Percentiles rank a stretch among this genome's conserved stretches.
Evolutionary conservation across 2,797 vertebrate genomes (phyloP).

Genomic region (Halcyon badia): DNA sequence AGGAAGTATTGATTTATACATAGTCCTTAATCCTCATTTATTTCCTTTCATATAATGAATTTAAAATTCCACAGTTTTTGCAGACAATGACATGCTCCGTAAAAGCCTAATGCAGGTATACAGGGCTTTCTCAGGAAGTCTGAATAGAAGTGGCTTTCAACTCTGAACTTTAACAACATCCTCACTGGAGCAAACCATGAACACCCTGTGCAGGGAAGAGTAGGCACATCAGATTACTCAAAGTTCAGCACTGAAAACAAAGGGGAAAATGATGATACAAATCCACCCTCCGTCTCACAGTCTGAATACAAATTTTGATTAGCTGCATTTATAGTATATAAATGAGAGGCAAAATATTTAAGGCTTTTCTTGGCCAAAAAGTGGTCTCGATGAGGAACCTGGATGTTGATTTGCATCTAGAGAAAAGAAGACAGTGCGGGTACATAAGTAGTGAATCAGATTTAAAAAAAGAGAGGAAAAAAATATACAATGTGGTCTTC

Average conservation of each 20-base stretch:
- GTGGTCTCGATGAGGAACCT: not conserved
- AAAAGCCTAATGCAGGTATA: not conserved
- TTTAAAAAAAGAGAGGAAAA: not conserved
- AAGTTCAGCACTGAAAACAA: not conserved
- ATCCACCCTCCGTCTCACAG: not conserved
- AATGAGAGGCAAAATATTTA: not conserved
- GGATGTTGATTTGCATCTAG: not conserved
- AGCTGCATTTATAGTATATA: not conserved
- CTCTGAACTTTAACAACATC: not conserved
- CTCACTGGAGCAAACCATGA: not conserved
- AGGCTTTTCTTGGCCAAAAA: not conserved
- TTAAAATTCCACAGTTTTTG: not conserved
- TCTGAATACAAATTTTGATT: not conserved
- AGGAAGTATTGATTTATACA: not conserved
- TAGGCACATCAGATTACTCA: rapidly evolving
- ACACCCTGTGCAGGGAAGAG: not conserved
- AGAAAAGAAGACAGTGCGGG: not conserved
- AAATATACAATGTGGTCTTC: not conserved
- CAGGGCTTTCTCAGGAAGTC: not conserved
- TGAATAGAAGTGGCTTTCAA: not conserved
- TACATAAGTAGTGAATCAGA: not conserved
- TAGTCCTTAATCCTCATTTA: not conserved
- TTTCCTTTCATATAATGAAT: not conserved
- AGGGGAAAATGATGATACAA: not conserved
- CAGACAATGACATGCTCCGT: not conserved